phyloP scores from a whole-genome alignment of 2,797 vertebrate species.

The Buphagus erythrorhynchus region DNA sequence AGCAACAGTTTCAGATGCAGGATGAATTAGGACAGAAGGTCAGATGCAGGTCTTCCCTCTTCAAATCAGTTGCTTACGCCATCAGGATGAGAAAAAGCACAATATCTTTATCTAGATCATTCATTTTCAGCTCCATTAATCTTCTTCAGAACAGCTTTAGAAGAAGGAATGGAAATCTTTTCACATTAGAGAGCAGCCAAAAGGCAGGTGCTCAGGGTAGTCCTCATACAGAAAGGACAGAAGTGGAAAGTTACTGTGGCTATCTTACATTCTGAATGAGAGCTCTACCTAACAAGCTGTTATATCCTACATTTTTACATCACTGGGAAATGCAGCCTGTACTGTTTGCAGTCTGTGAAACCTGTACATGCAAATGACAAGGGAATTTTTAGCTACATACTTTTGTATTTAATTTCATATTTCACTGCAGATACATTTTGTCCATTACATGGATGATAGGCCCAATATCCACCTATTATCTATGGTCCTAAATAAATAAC shows the following conservation, averaged over 20 bases:
- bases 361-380: neutral
- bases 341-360: neutral
- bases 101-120: neutral
- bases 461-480: neutral
- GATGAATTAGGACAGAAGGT: neutral
- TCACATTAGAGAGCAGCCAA: neutral
- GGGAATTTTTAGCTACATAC: neutral
- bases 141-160: neutral
- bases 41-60: neutral
- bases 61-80: neutral
- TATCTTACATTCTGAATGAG: neutral
- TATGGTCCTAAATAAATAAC: neutral
- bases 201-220: neutral
- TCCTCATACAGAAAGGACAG: neutral
- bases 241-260: neutral
- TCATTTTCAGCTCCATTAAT: neutral
- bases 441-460: neutral
- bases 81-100: neutral
- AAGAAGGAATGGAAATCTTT: neutral
- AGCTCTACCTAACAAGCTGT: neutral
- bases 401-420: neutral
- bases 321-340: neutral
- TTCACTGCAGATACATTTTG: neutral
- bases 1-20: neutral
- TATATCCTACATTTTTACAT: neutral